phyloP scores from a whole-genome alignment of 2,888 invertebrate genomes.

The Tetragonula carbonaria region DNA sequence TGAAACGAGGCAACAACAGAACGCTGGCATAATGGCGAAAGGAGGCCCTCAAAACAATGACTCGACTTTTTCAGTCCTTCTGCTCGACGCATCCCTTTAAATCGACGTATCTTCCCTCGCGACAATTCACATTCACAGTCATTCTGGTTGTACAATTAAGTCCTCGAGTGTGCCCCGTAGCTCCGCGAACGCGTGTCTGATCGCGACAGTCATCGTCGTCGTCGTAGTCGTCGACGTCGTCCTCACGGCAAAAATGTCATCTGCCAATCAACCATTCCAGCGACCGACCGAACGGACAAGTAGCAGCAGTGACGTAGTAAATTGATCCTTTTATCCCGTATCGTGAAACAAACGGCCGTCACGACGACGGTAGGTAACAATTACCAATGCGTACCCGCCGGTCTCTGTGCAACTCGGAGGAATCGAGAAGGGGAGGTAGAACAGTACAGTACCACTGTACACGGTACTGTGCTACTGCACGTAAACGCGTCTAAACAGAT shows the following conservation, averaged over 20 bases:
- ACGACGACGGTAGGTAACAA: not conserved
- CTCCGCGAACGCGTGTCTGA: not conserved
- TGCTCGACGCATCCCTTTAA: not conserved
- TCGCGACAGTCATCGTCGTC: not conserved
- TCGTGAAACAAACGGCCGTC: constrained; percentile 3
- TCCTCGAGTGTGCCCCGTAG: not conserved
- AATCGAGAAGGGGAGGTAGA: not conserved
- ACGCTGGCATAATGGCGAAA: not conserved
- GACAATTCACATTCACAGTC: not conserved
- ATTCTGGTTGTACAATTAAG: constrained; percentile 14
- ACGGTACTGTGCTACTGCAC: constrained; percentile 7
- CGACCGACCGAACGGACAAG: not conserved
- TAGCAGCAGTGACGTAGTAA: not conserved
- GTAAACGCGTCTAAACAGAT: constrained; percentile 66
- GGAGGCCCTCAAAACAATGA: not conserved
- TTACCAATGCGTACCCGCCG: not conserved
- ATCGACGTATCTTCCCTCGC: not conserved
- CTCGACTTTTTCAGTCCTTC: not conserved
- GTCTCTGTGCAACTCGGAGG: not conserved
- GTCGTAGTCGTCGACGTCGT: not conserved
- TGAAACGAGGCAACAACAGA: not conserved
- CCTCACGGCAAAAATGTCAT: not conserved
- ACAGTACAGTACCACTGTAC: not conserved
- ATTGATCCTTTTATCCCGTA: constrained; percentile 15
- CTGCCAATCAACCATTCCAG: not conserved